Conservation (phyloP, 2,888 invertebrate genomes). For the Chymomyza caudatula region DNA sequence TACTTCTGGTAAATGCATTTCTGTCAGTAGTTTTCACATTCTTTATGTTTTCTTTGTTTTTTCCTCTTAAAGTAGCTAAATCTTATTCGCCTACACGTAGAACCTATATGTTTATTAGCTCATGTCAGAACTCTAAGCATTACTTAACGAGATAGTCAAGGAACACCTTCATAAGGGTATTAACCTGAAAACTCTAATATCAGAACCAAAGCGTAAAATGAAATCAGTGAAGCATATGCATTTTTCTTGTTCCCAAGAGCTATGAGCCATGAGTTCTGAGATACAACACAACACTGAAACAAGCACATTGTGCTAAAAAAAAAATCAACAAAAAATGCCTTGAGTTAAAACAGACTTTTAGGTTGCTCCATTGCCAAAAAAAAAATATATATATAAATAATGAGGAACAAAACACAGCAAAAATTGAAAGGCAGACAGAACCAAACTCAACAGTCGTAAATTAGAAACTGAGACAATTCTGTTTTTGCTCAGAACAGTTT, state of each 20-base stretch:
- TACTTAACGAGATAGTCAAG: neutral
- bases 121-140: neutral
- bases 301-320: neutral
- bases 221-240: neutral
- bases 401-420: neutral
- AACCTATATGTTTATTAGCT: too few species aligned
- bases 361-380: neutral
- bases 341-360: neutral
- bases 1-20: too few species aligned
- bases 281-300: neutral
- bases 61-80: too few species aligned
- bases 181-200: neutral
- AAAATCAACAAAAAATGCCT: neutral
- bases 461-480: slow-evolving; percentile 30
- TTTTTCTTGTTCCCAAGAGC: neutral
- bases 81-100: too few species aligned
- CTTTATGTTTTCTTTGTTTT: too few species aligned
- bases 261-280: neutral
- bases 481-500: neutral
- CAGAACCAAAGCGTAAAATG: neutral
- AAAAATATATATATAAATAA: neutral
- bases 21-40: too few species aligned
- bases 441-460: slow-evolving; percentile 11
- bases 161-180: neutral
- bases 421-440: neutral